Base-by-base conservation (phyloP, 2,797 vertebrate species). In the Semaprochilodus insignis region DNA sequence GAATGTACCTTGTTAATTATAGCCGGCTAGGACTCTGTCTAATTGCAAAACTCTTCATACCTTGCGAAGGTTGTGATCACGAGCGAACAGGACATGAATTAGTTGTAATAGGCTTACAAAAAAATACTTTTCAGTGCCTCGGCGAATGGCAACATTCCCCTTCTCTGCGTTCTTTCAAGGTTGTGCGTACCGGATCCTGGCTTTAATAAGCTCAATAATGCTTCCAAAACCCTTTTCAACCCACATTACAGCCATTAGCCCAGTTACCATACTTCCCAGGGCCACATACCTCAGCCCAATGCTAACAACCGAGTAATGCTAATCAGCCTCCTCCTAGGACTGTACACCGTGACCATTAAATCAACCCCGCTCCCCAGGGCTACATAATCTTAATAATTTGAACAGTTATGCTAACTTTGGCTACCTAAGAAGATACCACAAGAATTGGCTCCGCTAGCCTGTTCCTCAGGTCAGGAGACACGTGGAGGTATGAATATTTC, bases 281-380 rank as follows among this genome's bases (percentile, higher is more conserved):
- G 83, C 77, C 83, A 65, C 73, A 72, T 76, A 76, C 59, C 82
- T 80, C 72, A 48, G 40, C 63, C 63, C 60, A 80, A 65, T 57
- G 44, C 78, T 84, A 79, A 80, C 82, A 44, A 76, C 77, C 74
- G 54, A 66, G 59, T 31, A 75, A 85, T 67, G 69, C 72, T 83
- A 85, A 85, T 82, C 77, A 60, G 73, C 81, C 67, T 80, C 73
- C 81, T 59, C 51, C 51, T 31, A 21, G 51, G 71, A 31, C 48
- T 34, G 54, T 70, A 51, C 74, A 74, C 71, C 48, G 23, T 10
- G 25, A 70, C 65, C 67, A 71, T 80, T 27, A 13, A 76, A 71
- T 80, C 55, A 48, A 74, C 54, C 40, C 55, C 54, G 51, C 48
- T 21, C 44, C 77, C 79, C 27, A 19, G 27, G 77, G 73, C 65